Base-by-base conservation (phyloP, 2,888 invertebrate genomes). In the Glaucopsyche alexis region DNA sequence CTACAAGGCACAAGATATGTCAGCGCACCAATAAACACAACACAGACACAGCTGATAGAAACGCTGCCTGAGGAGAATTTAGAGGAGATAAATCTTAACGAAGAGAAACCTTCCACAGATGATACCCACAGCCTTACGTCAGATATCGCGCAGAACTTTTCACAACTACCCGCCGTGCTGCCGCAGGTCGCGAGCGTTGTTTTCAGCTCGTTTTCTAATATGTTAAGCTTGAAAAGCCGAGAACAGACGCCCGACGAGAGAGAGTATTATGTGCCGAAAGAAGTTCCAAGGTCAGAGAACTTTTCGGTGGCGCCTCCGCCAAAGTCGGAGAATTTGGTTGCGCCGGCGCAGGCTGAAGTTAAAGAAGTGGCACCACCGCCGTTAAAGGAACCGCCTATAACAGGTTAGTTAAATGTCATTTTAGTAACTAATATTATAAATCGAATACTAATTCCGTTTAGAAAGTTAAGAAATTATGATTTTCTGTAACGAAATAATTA, bases 141-240 rank as follows among this genome's bases (percentile, higher is more conserved):
- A 0, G 93, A 93, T 80, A 89, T 93, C n/a, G 93, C 93, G 0
- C 93, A 93, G 81, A 93, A 93, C 74, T 91, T 93, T 66, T 94
- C 94, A 0, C 94, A 95, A 50, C 80, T 94, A 45, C 94, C 94
- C 0, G 89, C 94, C 0, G 94, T 94, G 0, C 77, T 94, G 75
- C 94, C 94, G 0, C 93, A 94, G 72, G 93, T 94, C 5, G 94
- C 95, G 0, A 94, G 94, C 69, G 94, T 94, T 11, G 95, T 95
- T 0, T 94, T 95, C 77, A 94, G 94, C 49, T 95, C 95, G 0
- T 94, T 94, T 77, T 94, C 94, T 0, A 94, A 88, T 78, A 94
- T 94, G 86, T 78, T 93, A 71, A 91, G 78, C 73, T 82, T 87
- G 80, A 93, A 88, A 78, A 88, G 87, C 75, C 77, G 88, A 64